phyloP scores from a whole-genome alignment of 2,888 invertebrate species.

The Drosophila eohydei region DNA sequence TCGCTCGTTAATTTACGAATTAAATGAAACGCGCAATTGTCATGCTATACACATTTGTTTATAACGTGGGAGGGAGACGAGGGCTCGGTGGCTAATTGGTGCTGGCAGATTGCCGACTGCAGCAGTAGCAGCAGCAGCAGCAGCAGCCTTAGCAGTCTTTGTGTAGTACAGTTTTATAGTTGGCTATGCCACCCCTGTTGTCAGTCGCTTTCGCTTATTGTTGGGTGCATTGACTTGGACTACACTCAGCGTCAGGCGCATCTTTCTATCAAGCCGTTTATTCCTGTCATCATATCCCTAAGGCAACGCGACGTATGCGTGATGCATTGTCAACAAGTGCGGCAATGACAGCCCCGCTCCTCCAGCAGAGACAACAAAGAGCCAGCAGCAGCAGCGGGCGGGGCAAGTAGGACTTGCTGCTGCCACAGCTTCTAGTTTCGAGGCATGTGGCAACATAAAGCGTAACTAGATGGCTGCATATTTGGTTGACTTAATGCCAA shows the following conservation, averaged over 20 bases:
- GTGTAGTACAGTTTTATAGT: constrained; percentile 13
- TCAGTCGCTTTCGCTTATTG: constrained; percentile 54
- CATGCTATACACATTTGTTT: constrained; percentile 14
- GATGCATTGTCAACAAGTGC: constrained; percentile 66
- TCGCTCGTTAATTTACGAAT: constrained; percentile 43
- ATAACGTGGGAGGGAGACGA: not conserved
- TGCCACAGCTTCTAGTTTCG: not conserved
- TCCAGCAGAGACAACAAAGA: constrained; percentile 27
- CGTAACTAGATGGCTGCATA: constrained; percentile 31
- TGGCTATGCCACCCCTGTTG: constrained; percentile 34
- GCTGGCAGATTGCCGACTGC: constrained; percentile 43
- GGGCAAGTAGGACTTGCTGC: not conserved
- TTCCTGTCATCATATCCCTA: constrained; percentile 29
- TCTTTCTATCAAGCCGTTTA: constrained; percentile 32
- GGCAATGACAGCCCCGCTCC: constrained; percentile 19
- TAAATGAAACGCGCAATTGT: constrained; percentile 52
- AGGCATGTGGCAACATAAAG: constrained; percentile 31
- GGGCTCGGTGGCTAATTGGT: constrained; percentile 44
- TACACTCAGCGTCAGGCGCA: constrained; percentile 22
- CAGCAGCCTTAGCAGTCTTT: constrained; percentile 6
- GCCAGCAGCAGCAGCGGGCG: constrained; percentile 9
- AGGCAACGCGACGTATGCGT: constrained; percentile 44
- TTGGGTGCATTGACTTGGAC: constrained; percentile 63
- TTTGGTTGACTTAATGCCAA: constrained; percentile 26
- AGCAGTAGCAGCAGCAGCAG: constrained; percentile 13